phyloP scores from a whole-genome alignment of 2,113 vertebrate genomes.

The Sorex araneus region DNA sequence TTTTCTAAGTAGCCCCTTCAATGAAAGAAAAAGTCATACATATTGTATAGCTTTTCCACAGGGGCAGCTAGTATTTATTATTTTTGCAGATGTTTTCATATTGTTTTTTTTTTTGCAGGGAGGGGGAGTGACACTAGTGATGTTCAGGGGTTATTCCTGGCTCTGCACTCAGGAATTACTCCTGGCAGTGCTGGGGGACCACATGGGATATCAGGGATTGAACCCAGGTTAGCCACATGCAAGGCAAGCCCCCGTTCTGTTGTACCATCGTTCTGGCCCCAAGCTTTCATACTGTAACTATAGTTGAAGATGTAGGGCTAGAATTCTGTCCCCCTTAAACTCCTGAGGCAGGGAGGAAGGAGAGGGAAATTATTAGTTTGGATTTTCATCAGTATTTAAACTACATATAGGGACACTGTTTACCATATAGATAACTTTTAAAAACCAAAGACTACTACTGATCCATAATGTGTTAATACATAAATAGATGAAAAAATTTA shows the following conservation, averaged over 20 bases:
- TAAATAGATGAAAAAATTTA: conserved; percentile 56
- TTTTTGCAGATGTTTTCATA: neutral
- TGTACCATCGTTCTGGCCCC: too few relatives aligned
- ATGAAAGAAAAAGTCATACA: neutral
- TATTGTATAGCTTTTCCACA: conserved; percentile 42
- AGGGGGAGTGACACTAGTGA: too few relatives aligned
- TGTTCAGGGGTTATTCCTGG: too few relatives aligned
- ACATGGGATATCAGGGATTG: too few relatives aligned
- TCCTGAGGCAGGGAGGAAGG: neutral
- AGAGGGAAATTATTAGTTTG: neutral
- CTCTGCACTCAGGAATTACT: too few relatives aligned
- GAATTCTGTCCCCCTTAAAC: neutral
- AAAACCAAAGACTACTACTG: conserved; percentile 38
- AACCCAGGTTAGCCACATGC: too few relatives aligned
- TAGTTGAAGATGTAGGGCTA: neutral
- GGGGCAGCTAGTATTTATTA: neutral
- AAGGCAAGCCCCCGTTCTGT: too few relatives aligned
- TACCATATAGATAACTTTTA: conserved; percentile 51
- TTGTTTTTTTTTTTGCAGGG: too few relatives aligned
- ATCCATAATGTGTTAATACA: conserved; percentile 19
- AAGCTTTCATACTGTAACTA: conserved; percentile 5
- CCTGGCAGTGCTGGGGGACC: too few relatives aligned
- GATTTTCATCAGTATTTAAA: conserved; percentile 15
- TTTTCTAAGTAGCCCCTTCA: conserved; percentile 43
- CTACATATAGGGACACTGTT: conserved; percentile 31